Evolutionary conservation across 2,797 vertebrate species (phyloP), one percentile per base, ranked within the genome.

Genomic region (Pangasius larnaudii): DNA sequence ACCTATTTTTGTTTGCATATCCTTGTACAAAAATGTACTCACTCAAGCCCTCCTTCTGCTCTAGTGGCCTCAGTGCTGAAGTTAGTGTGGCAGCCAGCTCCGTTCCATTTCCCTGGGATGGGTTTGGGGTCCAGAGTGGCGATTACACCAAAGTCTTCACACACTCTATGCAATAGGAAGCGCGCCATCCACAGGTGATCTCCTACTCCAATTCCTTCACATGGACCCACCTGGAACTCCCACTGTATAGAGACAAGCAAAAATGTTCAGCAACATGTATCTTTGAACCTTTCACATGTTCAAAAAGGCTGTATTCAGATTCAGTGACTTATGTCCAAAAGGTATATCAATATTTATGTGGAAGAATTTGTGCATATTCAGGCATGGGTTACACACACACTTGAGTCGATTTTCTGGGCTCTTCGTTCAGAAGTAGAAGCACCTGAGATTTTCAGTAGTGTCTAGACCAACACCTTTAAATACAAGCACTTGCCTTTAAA

Each of bases 171-270:
- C 79, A 98, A 93, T 89, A 98, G 95, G 92, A 95, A 98, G 1
- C 97, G 96, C 0, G 97, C 93, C 87, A 98, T 95, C 97, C 97
- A 98, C 63, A 98, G 94, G 7, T 98, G 97, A 92, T 98, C 97
- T 0, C 96, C 97, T 95, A 97, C 96, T 69, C 96, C 95, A 0
- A 97, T 96, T 10, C 97, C 97, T 80, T 97, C 96, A 0, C 97
- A 98, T 0, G 97, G 95, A 0, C 97, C 97, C 83, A 98, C 95
- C 93, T 98, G 97, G 92, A 96, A 98, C 92, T 98, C 98, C 97
- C 97, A 98, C 97, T 98, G 93, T 71, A 58, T n/a, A 56, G 1
- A 85, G 75, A 82, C 49, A 80, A 42, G 7, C 3, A 56, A 10
- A 78, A 49, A 49, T 13, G 2, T 4, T 46, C 24, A 16, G 24